These are phyloP conservation scores for Nettapus auritus DNA, from an alignment of 2,113 vertebrate genomes.

Conservation along the genomic window DNA sequence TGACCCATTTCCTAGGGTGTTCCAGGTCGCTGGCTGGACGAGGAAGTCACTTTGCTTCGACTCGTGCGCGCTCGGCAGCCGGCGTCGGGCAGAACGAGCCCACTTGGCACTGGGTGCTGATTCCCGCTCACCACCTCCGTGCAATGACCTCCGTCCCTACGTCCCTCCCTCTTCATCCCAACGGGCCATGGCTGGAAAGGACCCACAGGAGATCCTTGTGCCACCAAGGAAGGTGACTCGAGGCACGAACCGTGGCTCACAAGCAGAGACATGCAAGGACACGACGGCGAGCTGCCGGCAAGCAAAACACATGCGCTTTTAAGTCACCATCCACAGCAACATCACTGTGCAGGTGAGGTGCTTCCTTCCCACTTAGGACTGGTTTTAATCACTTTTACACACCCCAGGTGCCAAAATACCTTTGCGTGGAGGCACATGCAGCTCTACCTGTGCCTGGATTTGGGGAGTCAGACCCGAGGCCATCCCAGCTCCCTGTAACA, in stretches of 20 bases:
- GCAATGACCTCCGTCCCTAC: accelerated
- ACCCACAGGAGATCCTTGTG: neutral
- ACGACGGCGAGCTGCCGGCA: neutral
- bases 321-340: neutral
- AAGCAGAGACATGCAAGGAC: neutral
- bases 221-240: neutral
- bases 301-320: neutral
- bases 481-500: neutral
- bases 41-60: constrained; percentile 32
- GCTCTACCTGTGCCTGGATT: neutral
- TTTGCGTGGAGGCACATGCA: neutral
- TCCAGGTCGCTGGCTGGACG: neutral
- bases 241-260: neutral
- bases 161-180: neutral
- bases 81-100: neutral
- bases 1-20: neutral
- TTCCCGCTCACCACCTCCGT: neutral
- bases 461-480: neutral
- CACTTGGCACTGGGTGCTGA: neutral
- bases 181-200: neutral
- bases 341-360: neutral
- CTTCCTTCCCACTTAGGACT: neutral
- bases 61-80: neutral
- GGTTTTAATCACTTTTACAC: neutral
- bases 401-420: neutral